Evolutionary conservation across 2,797 vertebrate genomes (phyloP).

Genomic region (Heliangelus exortis): DNA sequence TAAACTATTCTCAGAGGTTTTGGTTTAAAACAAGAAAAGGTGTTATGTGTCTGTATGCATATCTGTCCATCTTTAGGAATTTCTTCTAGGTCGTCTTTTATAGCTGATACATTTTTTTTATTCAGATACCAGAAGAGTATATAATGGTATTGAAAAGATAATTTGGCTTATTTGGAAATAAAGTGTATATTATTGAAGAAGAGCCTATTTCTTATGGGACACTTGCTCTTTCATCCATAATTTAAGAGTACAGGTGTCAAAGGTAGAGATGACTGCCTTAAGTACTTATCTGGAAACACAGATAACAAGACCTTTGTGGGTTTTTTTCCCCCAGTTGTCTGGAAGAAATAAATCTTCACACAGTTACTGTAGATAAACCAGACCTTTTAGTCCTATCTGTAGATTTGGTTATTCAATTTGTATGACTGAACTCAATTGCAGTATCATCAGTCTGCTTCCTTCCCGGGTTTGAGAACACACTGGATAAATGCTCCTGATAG

Average conservation of each 20-base stretch:
- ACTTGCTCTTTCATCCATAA: not conserved
- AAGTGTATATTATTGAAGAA: not conserved
- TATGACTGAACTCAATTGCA: not conserved
- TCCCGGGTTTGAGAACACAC: not conserved
- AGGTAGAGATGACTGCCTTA: not conserved
- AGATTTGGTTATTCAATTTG: not conserved
- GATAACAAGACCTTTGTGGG: not conserved
- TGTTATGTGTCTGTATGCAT: not conserved
- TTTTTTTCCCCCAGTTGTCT: not conserved
- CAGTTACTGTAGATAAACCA: not conserved
- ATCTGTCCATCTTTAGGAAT: not conserved
- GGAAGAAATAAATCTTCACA: not conserved
- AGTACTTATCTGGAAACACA: not conserved
- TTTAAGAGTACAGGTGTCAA: not conserved
- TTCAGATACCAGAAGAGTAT: not conserved
- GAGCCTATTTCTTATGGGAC: not conserved
- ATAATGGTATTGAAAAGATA: not conserved
- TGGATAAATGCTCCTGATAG: constrained; percentile 7
- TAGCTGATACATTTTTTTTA: not conserved
- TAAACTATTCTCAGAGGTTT: not conserved
- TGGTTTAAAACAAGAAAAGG: not conserved
- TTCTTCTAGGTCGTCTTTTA: not conserved
- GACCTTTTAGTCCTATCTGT: not conserved
- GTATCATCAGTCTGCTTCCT: not conserved
- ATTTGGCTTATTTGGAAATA: not conserved